Percentiles rank a stretch among this genome's conserved stretches.
phyloP scores from a whole-genome alignment of 1,140 invertebrate genomes.

The Nylanderia fulva region DNA sequence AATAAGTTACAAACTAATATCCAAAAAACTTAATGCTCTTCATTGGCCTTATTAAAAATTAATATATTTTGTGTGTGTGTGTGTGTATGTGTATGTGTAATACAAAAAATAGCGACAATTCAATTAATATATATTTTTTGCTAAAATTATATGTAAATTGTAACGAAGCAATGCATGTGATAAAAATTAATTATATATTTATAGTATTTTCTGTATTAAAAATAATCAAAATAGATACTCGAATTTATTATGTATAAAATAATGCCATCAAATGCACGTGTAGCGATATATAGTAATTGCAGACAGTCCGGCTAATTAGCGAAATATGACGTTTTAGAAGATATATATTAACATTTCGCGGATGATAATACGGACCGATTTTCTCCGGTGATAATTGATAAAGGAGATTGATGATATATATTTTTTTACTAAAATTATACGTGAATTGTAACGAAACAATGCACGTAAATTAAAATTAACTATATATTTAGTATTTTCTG shows the following conservation, averaged over 20 bases:
- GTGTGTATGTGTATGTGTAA: too few species aligned
- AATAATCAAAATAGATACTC: background rate
- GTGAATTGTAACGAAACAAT: background rate
- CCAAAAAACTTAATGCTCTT: too few species aligned
- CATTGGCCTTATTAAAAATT: too few species aligned
- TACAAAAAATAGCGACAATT: too few species aligned
- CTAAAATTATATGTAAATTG: background rate
- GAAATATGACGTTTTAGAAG: background rate
- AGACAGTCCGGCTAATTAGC: slow-evolving; percentile 16
- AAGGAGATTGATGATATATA: too few species aligned
- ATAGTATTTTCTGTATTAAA: background rate
- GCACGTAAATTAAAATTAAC: background rate
- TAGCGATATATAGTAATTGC: slow-evolving; percentile 9
- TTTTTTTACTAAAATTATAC: background rate
- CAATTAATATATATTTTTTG: background rate
- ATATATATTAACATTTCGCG: background rate
- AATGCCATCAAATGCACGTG: slow-evolving; percentile 1
- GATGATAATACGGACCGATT: background rate
- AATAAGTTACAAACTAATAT: too few species aligned
- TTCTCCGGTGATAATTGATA: too few species aligned
- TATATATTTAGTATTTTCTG: too few species aligned
- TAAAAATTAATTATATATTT: background rate
- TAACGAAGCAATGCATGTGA: background rate
- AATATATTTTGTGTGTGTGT: too few species aligned
- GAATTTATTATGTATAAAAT: too few species aligned